A percentile compares a stretch with the other conserved stretches of the same genome.
phyloP scores from a whole-genome alignment of 2,797 vertebrate species.

The Babyrousa celebensis region DNA sequence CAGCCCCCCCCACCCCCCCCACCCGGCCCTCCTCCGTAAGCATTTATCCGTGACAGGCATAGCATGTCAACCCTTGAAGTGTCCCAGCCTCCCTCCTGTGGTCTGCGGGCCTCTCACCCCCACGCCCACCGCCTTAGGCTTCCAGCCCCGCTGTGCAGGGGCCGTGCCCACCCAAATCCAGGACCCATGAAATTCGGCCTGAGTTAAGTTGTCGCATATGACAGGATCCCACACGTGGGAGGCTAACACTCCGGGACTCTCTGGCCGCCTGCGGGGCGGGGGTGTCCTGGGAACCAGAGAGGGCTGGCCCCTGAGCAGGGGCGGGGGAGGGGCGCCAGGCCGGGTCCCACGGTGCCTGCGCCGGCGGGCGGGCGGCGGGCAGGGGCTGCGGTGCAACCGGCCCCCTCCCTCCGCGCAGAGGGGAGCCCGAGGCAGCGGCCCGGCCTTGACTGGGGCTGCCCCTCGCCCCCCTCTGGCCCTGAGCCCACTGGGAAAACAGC shows the following conservation, averaged over 20 bases:
- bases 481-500: constrained; percentile 74
- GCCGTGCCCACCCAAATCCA: background rate
- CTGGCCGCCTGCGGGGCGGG: background rate
- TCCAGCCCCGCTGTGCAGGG: background rate
- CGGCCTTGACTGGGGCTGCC: constrained; percentile 62
- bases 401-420: background rate
- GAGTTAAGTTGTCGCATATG: background rate
- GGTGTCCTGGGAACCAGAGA: background rate
- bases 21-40: background rate
- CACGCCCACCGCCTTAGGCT: background rate
- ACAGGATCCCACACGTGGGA: background rate
- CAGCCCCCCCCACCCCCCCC: background rate
- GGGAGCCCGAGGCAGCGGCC: background rate
- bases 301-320: background rate
- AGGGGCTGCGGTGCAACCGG: background rate
- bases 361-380: too few relatives aligned
- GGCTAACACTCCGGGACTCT: background rate
- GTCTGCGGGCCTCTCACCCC: background rate
- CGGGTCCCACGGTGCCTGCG: too few relatives aligned
- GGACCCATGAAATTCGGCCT: background rate
- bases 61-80: background rate
- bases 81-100: background rate
- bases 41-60: background rate
- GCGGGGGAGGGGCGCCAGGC: background rate
- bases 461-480: constrained; percentile 70